phyloP scores from a whole-genome alignment of 2,797 vertebrate genomes.

The Allobates femoralis region DNA sequence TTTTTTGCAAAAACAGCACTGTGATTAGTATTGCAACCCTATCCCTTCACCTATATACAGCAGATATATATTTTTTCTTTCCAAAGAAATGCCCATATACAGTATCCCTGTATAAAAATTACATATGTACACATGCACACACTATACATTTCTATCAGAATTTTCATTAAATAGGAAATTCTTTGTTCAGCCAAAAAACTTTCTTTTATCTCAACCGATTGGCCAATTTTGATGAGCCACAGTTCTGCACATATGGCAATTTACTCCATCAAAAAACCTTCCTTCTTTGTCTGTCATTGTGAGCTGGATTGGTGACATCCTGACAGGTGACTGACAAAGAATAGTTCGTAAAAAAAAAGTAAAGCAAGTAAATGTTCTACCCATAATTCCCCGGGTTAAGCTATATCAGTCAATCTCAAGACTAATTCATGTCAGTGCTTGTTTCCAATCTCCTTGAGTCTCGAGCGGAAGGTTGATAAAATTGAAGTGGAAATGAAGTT shows the following conservation, averaged over 20 bases:
- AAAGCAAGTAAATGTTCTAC: conserved; percentile 75
- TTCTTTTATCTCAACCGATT: conserved; percentile 64
- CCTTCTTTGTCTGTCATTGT: conserved; percentile 78
- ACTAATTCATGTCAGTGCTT: conserved; percentile 95
- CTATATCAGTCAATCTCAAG: conserved; percentile 92
- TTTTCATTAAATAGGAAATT: conserved; percentile 12
- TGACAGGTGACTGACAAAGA: conserved; percentile 85
- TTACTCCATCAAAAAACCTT: conserved; percentile 83
- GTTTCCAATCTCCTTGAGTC: conserved; percentile 93
- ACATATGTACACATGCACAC: neutral
- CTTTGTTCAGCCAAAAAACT: conserved; percentile 47
- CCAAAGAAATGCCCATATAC: too few relatives aligned
- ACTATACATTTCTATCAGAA: neutral
- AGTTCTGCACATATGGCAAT: conserved; percentile 81
- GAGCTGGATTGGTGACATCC: conserved; percentile 76
- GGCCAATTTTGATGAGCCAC: conserved; percentile 69
- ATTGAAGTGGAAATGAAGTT: conserved; percentile 99
- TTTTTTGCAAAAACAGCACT: too few relatives aligned
- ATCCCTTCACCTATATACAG: too few relatives aligned
- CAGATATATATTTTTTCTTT: too few relatives aligned
- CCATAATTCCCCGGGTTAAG: conserved; percentile 83
- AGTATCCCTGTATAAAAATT: too few relatives aligned
- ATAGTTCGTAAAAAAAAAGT: conserved; percentile 67
- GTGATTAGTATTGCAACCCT: too few relatives aligned
- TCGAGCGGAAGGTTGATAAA: conserved; percentile 93